Conservation (phyloP, 2,797 vertebrate species). For the Cyprinodon diabolis region DNA sequence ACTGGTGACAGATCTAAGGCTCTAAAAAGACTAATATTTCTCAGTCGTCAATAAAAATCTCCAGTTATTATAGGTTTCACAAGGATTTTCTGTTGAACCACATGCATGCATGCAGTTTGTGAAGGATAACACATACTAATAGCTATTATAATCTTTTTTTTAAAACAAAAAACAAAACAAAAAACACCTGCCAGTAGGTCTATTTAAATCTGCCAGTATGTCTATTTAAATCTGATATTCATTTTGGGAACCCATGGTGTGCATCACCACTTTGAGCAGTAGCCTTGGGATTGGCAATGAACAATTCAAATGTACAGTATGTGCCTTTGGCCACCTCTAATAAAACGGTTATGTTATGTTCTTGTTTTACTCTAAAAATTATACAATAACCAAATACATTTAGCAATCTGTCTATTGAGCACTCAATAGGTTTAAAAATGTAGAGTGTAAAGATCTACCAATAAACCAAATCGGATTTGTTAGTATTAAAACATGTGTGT, state of each 20-base stretch:
- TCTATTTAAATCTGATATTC: neutral
- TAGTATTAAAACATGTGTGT: too few species aligned
- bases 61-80: constrained; percentile 56
- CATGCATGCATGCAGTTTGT: constrained; percentile 42
- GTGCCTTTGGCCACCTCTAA: neutral
- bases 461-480: too few species aligned
- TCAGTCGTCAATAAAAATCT: constrained; percentile 64
- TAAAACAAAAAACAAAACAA: neutral
- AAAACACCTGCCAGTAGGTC: too few species aligned
- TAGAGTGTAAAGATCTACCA: too few species aligned
- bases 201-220: neutral
- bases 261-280: neutral
- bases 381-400: too few species aligned
- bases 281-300: neutral
- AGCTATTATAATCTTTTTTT: constrained; percentile 5
- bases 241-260: neutral
- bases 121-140: constrained; percentile 30
- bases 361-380: neutral
- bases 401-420: too few species aligned
- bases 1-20: constrained; percentile 64
- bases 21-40: constrained; percentile 65
- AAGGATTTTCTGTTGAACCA: constrained; percentile 41
- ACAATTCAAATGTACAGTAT: neutral
- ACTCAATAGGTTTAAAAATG: too few species aligned
- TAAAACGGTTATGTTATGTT: too few species aligned